Evolutionary conservation across 2,797 vertebrate species (phyloP).

Genomic region (Notoglanidium macrostoma): DNA sequence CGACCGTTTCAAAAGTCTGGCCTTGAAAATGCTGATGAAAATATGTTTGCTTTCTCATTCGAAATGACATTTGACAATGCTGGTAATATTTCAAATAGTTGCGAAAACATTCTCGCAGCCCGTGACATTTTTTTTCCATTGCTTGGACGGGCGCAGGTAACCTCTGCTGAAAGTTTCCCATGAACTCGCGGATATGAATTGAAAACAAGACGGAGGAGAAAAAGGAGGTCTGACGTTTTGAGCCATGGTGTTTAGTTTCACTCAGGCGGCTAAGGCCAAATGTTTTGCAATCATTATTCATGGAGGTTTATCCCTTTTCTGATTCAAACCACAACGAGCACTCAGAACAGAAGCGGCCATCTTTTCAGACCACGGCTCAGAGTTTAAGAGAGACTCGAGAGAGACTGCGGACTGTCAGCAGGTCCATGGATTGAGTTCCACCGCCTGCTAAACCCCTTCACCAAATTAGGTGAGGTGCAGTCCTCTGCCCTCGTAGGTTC

Average conservation of each 20-base stretch:
- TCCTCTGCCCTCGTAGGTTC: slow-evolving; percentile 37
- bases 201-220: slow-evolving; percentile 66
- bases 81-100: slow-evolving; percentile 78
- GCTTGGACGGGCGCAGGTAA: slow-evolving; percentile 72
- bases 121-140: slow-evolving; percentile 67
- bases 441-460: slow-evolving; percentile 68
- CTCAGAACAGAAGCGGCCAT: slow-evolving; percentile 66
- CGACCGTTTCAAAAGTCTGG: slow-evolving; percentile 66
- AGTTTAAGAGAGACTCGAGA: slow-evolving; percentile 59
- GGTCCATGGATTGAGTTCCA: slow-evolving; percentile 65
- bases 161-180: slow-evolving; percentile 72
- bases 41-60: slow-evolving; percentile 75
- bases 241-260: slow-evolving; percentile 72
- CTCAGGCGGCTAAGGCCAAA: slow-evolving; percentile 67
- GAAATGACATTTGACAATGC: slow-evolving; percentile 77
- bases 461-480: slow-evolving; percentile 69
- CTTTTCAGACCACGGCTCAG: slow-evolving; percentile 57
- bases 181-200: slow-evolving; percentile 70
- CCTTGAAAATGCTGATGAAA: slow-evolving; percentile 72
- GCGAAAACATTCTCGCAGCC: slow-evolving; percentile 76
- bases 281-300: slow-evolving; percentile 74
- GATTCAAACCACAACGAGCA: slow-evolving; percentile 71
- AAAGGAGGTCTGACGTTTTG: slow-evolving; percentile 67
- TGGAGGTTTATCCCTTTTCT: slow-evolving; percentile 69
- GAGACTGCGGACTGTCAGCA: slow-evolving; percentile 69